A percentile compares a stretch with the other conserved stretches of the same genome.
phyloP scores from a whole-genome alignment of 2,797 vertebrate genomes.

The Otolemur crassicaudatus region DNA sequence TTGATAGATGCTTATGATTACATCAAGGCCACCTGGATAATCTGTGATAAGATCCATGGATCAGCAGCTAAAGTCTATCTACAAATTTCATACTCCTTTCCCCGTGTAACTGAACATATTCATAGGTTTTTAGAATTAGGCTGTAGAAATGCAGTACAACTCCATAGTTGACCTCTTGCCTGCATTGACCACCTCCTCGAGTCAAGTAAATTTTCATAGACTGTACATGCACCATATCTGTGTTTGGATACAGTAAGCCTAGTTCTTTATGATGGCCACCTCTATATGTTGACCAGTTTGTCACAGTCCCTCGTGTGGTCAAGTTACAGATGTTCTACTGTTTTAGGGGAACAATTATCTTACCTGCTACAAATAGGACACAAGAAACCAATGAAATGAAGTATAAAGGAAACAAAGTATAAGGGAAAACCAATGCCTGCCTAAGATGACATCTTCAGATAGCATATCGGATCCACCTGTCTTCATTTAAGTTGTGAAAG shows the following conservation, averaged over 20 bases:
- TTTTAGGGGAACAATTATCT: not conserved
- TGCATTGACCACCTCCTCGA: too few species aligned
- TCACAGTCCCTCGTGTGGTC: too few species aligned
- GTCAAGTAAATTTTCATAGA: too few species aligned
- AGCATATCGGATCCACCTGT: not conserved
- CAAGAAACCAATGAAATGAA: not conserved
- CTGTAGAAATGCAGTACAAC: not conserved
- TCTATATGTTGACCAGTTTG: too few species aligned
- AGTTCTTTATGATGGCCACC: too few species aligned
- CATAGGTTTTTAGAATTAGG: not conserved
- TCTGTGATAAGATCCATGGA: not conserved
- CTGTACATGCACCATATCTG: too few species aligned
- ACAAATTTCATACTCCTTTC: not conserved
- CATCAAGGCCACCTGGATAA: not conserved
- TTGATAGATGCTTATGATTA: not conserved
- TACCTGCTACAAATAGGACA: not conserved
- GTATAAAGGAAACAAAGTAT: not conserved
- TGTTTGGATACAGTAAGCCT: too few species aligned
- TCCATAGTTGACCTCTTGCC: too few species aligned
- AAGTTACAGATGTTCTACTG: too few species aligned
- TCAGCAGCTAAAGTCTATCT: not conserved
- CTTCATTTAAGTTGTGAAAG: not conserved
- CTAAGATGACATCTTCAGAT: not conserved
- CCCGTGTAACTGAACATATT: too few species aligned
- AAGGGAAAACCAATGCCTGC: not conserved